A percentile compares a stretch with the other conserved stretches of the same genome.
These are phyloP conservation scores for Lacerta agilis DNA, from an alignment of 2,797 vertebrate species.

Conservation along the genomic window DNA sequence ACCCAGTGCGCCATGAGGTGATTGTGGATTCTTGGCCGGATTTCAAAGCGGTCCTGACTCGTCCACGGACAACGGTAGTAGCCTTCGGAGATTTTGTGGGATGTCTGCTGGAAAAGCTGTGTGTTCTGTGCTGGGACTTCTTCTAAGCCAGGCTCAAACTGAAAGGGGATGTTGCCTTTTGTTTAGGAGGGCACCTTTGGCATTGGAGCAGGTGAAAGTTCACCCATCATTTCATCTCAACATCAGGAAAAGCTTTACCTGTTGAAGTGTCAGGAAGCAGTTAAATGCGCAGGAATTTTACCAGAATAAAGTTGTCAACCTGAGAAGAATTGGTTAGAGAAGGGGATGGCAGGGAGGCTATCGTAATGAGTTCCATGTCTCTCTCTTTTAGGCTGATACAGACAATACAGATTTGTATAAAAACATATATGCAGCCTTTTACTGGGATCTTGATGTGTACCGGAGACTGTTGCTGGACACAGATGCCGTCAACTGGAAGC, in stretches of 20 bases:
- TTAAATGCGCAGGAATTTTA: too few species aligned
- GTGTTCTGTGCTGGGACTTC: not conserved
- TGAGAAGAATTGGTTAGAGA: too few species aligned
- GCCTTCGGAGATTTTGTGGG: not conserved
- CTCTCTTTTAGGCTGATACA: not conserved
- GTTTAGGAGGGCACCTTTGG: not conserved
- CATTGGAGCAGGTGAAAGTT: not conserved
- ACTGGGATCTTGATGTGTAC: not conserved
- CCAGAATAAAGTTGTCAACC: too few species aligned
- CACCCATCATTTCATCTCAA: not conserved
- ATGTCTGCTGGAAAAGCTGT: not conserved
- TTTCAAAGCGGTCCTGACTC: conserved; percentile 16
- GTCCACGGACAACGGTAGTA: not conserved
- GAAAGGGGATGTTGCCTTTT: not conserved
- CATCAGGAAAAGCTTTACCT: not conserved
- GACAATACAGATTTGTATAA: not conserved
- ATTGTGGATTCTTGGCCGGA: conserved; percentile 36
- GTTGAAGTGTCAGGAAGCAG: too few species aligned
- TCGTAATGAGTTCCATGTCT: not conserved
- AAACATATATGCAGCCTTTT: conserved; percentile 13
- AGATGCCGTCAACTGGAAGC: conserved; percentile 19
- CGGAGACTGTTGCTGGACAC: not conserved
- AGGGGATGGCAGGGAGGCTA: too few species aligned
- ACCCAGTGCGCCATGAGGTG: not conserved
- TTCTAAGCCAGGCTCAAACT: too few species aligned